Percentiles rank a stretch among this genome's conserved stretches.
Conservation (phyloP, 2,888 invertebrate species). For the Meliscaeva auricollis region DNA sequence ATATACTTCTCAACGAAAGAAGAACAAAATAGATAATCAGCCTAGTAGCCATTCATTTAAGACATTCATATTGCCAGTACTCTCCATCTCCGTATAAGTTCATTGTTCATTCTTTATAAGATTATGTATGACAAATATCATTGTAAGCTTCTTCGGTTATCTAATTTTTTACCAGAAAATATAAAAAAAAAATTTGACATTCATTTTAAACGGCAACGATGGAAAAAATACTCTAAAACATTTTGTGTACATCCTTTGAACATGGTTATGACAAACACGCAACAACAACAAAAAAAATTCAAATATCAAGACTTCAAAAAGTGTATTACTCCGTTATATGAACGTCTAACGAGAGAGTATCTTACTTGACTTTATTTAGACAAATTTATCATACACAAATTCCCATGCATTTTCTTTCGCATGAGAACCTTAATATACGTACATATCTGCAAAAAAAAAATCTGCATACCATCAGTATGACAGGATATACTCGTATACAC, state of each 20-base stretch:
- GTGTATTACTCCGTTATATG: background rate
- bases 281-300: background rate
- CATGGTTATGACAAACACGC: background rate
- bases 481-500: background rate
- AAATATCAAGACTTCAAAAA: background rate
- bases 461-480: conserved; percentile 6
- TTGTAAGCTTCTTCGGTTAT: background rate
- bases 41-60: too few species aligned
- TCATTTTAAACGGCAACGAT: background rate
- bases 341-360: background rate
- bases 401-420: conserved; percentile 6
- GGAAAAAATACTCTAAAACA: background rate
- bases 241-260: background rate
- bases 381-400: background rate
- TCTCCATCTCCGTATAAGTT: too few species aligned
- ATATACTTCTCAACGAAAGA: too few species aligned
- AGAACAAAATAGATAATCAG: too few species aligned
- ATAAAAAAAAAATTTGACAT: background rate
- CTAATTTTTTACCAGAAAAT: background rate
- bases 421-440: conserved; percentile 6
- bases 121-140: background rate
- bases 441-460: conserved; percentile 1
- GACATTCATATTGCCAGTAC: too few species aligned
- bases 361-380: conserved; percentile 8
- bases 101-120: too few species aligned